Base-by-base conservation (phyloP, 2,797 vertebrate genomes). In the Pteronotus mesoamericanus region DNA sequence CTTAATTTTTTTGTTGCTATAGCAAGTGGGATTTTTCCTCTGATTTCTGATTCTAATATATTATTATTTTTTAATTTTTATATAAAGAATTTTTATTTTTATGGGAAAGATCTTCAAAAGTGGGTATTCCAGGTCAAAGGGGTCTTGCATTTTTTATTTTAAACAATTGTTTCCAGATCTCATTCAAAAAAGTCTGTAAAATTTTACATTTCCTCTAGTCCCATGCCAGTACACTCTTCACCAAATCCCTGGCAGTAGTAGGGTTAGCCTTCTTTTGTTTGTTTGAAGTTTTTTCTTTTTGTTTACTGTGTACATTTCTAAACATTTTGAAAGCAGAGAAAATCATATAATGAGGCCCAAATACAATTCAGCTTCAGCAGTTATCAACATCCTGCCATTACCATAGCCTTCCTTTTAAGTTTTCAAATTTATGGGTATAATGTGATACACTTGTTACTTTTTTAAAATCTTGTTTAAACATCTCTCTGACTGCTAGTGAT, bases 381-480 rank as follows among this genome's bases (percentile, higher is more conserved):
- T 83, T 39, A 55, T 57, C 85, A 68, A 77, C 82, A 64, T 79
- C 83, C 79, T 88, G 42, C 44, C 37, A 14, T 85, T 71, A 82
- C 18, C 6, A 3, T 48, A 59, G 72, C 0, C 57, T 39, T 79
- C 66, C 44, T 85, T 84, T 80, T 82, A 96, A 86, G 72, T 95
- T 86, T 86, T 77, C 68, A 86, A 92, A 94, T 82, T 71, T 94
- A 85, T 91, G 93, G 57, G 53, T 79, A 89, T 89, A 91, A 89
- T 59, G 46, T 55, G 53, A 89, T 86, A 64, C 37, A 29, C 14
- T 82, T 89, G 84, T 71, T 94, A 18, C 95, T 96, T 95, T 79
- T 91, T 18, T 2, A 78, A 69, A 64, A 86, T 72, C 42, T n/a
- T 85, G 51, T 88, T 93, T 93, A 86, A 83, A 61, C 46, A 53